Evolutionary conservation across 2,888 invertebrate genomes (phyloP), one percentile per base, ranked within the genome.

Genomic region (Phyto melanocephala): DNA sequence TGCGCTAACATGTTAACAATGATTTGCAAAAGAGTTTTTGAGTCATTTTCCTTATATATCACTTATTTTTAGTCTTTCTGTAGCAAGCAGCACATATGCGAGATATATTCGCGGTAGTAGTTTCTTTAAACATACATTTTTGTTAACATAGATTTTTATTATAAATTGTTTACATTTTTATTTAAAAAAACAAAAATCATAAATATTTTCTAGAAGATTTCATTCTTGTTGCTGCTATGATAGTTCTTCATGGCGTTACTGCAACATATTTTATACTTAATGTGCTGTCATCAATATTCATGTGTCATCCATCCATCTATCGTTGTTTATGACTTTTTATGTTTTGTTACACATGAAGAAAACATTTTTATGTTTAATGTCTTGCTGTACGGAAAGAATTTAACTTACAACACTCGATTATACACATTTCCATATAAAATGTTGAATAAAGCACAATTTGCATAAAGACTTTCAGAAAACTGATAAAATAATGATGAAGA

Each of bases 241-340:
- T 50, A 33, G 10, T 42, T 37, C 50, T 50, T 10, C n/a, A n/a
- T n/a, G n/a, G n/a, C n/a, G 10, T 63, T 65, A 45, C 35, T 42
- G 54, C 45, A 28, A 11, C 17, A 6, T 40, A 20, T 11, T 24
- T 52, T 33, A n/a, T 8, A 22, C 15, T 45, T 65, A 68, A 74
- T 33, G 50, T 45, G 24, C 33, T 56, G 40, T 76, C 80, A 80
- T 71, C 76, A 71, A 76, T 80, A 70, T 80, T 65, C 70, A 75
- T 80, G 65, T 70, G 65, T 76, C 80, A 62, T 68, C 37, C 28
- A 28, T 28, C 42, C 40, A 5, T 3, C 8, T 67, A 54, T 24
- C 2, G 8, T 47, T 11, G 17, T 76, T 76, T 0, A 11, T 15
- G 28, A n/a, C n/a, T 24, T 68, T 13, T 50, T 6, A 20, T n/a